Evolutionary conservation across 2,113 vertebrate species (phyloP).

Genomic region (Petaurus breviceps): DNA sequence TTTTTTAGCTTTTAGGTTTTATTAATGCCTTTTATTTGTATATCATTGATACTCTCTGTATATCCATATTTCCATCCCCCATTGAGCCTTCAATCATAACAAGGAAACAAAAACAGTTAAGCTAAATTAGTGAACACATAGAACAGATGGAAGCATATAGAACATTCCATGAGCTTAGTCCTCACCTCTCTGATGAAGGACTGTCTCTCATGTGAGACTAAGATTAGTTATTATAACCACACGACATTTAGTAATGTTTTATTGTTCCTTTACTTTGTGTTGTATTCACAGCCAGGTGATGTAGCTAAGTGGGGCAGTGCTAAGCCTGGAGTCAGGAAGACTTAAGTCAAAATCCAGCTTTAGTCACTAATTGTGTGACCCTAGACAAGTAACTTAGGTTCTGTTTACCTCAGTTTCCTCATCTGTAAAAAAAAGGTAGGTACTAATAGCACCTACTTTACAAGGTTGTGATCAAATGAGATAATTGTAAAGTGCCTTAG

Average conservation of each 20-base stretch:
- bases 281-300: neutral
- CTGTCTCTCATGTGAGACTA: neutral
- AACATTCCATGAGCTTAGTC: neutral
- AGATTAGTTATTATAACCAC: neutral
- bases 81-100: neutral
- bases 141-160: neutral
- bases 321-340: too few species aligned
- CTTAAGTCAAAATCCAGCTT: too few species aligned
- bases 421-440: neutral
- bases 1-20: neutral
- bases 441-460: neutral
- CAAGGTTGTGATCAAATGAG: too few species aligned
- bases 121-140: neutral
- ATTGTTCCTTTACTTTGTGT: neutral
- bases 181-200: neutral
- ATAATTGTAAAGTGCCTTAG: too few species aligned
- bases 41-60: neutral
- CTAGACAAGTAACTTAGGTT: neutral
- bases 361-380: too few species aligned
- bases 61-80: neutral
- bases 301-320: too few species aligned
- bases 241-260: neutral
- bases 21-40: neutral
- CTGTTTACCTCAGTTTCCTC: neutral
- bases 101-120: neutral